Conservation (phyloP, 1,140 invertebrate genomes). For the Littorina saxatilis region DNA sequence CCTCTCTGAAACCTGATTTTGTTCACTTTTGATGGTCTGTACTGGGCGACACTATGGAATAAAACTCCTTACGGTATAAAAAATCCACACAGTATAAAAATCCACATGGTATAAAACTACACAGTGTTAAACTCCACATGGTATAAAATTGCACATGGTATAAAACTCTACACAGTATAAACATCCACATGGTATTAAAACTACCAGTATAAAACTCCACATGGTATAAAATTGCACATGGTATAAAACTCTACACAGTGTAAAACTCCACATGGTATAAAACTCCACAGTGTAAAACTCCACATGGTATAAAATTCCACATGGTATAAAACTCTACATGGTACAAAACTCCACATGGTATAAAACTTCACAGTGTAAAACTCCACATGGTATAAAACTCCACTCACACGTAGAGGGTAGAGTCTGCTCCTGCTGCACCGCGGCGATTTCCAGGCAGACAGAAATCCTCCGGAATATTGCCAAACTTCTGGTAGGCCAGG, state of each 20-base stretch:
- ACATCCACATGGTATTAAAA: neutral
- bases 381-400: neutral
- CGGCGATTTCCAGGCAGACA: constrained; percentile 83
- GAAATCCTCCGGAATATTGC: constrained; percentile 79
- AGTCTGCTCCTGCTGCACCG: constrained; percentile 86
- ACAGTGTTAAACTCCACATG: no score
- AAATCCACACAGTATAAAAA: no score
- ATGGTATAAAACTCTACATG: no score
- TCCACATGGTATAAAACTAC: no score
- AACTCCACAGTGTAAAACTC: neutral
- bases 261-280: neutral
- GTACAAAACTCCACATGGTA: neutral
- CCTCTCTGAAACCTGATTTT: neutral
- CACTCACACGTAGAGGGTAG: constrained; percentile 80
- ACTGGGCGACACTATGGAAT: no score
- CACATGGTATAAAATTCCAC: constrained; percentile 32
- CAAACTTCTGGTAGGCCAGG: constrained; percentile 70
- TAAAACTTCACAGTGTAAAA: neutral
- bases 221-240: neutral
- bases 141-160: no score
- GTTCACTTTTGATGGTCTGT: no score
- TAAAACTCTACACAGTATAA: neutral
- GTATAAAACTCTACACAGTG: no score
- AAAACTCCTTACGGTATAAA: neutral
- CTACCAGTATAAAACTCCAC: neutral